Evolutionary conservation across 2,797 vertebrate species (phyloP).

Genomic region (Pteropus rufus): DNA sequence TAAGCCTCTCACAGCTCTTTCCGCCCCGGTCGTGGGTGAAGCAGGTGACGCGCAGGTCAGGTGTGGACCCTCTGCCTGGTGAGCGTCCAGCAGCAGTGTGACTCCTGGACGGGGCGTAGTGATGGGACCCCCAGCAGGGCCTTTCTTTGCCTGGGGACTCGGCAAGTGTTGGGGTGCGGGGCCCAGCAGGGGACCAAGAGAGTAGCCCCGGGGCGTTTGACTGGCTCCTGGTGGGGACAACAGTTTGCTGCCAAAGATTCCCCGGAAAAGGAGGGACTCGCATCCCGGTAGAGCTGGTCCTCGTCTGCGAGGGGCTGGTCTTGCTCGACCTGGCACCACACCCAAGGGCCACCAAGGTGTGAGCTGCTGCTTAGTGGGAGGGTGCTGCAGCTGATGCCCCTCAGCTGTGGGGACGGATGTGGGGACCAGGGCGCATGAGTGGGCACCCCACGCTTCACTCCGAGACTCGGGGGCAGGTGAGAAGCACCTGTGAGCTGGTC

Average conservation of each 20-base stretch:
- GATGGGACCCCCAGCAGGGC: background rate
- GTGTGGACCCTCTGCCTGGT: background rate
- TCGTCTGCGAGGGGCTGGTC: background rate
- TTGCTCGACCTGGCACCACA: too few relatives aligned
- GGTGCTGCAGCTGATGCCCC: too few relatives aligned
- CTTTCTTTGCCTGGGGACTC: background rate
- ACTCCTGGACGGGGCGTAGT: background rate
- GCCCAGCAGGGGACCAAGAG: background rate
- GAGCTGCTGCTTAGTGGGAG: background rate
- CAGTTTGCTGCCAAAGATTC: background rate
- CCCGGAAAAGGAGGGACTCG: background rate
- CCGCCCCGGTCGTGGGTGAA: background rate
- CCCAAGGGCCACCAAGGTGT: background rate
- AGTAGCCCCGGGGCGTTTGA: too few relatives aligned
- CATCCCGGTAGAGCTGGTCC: background rate
- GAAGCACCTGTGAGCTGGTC: background rate
- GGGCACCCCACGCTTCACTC: background rate
- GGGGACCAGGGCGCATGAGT: too few relatives aligned
- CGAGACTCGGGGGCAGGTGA: background rate
- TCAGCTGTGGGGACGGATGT: too few relatives aligned
- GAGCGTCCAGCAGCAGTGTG: fast-evolving
- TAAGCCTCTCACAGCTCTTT: background rate
- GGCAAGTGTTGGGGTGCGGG: fast-evolving
- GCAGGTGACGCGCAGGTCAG: background rate
- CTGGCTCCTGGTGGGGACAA: too few relatives aligned